Evolutionary conservation across 2,797 vertebrate genomes (phyloP).

Genomic region (Dendrocincla fuliginosa): DNA sequence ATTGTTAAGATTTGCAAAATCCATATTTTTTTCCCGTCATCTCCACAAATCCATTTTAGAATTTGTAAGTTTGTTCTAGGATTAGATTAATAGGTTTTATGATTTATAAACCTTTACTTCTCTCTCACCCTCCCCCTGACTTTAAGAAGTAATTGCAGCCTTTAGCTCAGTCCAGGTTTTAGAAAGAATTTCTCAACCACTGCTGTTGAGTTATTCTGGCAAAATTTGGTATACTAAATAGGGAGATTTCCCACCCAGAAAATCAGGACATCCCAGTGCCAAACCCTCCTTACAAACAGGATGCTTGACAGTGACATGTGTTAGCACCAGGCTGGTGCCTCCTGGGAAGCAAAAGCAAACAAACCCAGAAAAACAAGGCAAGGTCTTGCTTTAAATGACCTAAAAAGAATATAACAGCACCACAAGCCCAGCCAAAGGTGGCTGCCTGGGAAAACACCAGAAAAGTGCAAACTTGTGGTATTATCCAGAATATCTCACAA

Average conservation of each 20-base stretch:
- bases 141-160: background rate
- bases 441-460: background rate
- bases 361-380: background rate
- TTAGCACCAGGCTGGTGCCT: background rate
- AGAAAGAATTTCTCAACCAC: background rate
- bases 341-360: background rate
- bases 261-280: background rate
- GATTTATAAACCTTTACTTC: slow-evolving; percentile 40
- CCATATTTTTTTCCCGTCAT: background rate
- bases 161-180: background rate
- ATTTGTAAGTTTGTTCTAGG: slow-evolving; percentile 62
- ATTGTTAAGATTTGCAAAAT: slow-evolving; percentile 48
- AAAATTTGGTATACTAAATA: background rate
- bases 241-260: background rate
- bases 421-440: background rate
- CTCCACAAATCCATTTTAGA: slow-evolving; percentile 52
- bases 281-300: background rate
- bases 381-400: background rate
- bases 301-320: background rate
- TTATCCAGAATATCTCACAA: background rate
- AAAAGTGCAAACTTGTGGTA: background rate
- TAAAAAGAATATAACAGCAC: background rate
- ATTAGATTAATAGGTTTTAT: slow-evolving; percentile 56
- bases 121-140: background rate
- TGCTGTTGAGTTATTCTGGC: background rate